Percentiles rank a stretch among this genome's conserved stretches.
Conservation (phyloP, 2,888 invertebrate species). For the Galeruca laticollis region DNA sequence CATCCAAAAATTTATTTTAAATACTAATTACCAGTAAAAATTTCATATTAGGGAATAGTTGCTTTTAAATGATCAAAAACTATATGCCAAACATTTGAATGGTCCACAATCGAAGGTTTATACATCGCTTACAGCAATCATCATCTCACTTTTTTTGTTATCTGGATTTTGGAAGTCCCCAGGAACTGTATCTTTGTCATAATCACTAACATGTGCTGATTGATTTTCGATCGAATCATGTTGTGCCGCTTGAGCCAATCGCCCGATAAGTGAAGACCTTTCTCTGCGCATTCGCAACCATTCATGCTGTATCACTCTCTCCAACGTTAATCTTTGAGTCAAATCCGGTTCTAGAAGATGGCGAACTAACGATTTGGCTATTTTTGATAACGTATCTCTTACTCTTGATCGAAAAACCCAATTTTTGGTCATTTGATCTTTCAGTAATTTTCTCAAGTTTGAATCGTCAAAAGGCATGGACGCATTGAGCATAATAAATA, state of each 20-base stretch:
- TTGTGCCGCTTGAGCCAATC: constrained; percentile 74
- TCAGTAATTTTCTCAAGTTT: constrained; percentile 83
- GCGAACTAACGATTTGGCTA: constrained; percentile 82
- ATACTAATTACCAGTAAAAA: not conserved
- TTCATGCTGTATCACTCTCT: constrained; percentile 80
- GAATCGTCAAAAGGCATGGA: constrained; percentile 95
- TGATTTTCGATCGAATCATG: constrained; percentile 59
- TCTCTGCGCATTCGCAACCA: constrained; percentile 79
- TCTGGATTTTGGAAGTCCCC: constrained; percentile 66
- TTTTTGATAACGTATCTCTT: constrained; percentile 75
- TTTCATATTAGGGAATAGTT: not conserved
- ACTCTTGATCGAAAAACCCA: constrained; percentile 82
- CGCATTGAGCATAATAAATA: constrained; percentile 94
- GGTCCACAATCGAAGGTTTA: constrained; percentile 23
- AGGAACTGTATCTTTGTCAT: constrained; percentile 57
- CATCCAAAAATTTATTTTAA: too few species aligned
- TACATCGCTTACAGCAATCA: constrained; percentile 60
- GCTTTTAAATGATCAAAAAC: constrained; percentile 1
- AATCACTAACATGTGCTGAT: constrained; percentile 49
- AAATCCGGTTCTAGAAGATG: constrained; percentile 89
- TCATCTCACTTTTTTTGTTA: constrained; percentile 64
- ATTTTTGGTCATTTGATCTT: constrained; percentile 85
- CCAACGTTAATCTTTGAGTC: constrained; percentile 79
- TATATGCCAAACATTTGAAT: constrained; percentile 12
- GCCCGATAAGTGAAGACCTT: constrained; percentile 72